A percentile compares a stretch with the other conserved stretches of the same genome.
These are phyloP conservation scores for Antheraea assamensis DNA, from an alignment of 2,888 invertebrate species.

Conservation along the genomic window DNA sequence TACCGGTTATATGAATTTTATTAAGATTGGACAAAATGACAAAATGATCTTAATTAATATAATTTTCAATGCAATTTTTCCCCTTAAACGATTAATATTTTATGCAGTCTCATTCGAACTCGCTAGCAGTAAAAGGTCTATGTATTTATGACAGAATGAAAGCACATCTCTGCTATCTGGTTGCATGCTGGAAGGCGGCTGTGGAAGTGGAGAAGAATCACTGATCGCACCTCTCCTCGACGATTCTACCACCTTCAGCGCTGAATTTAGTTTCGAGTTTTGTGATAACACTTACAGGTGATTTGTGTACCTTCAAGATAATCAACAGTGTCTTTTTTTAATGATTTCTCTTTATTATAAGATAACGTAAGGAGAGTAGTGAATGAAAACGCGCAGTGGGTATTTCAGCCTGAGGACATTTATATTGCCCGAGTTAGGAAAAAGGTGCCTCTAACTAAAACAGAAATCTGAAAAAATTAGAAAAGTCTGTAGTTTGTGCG, in stretches of 20 bases:
- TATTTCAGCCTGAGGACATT: no score
- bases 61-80: no score
- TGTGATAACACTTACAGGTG: slow-evolving; percentile 91
- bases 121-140: no score
- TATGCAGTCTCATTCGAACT: no score
- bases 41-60: no score
- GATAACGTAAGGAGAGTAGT: neutral
- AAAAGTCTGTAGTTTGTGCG: no score
- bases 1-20: no score
- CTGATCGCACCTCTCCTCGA: slow-evolving; percentile 90
- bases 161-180: slow-evolving; percentile 84
- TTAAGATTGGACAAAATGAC: no score
- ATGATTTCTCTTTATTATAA: neutral
- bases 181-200: slow-evolving; percentile 74
- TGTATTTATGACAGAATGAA: slow-evolving; percentile 83
- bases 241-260: slow-evolving; percentile 80
- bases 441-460: no score
- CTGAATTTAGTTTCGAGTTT: slow-evolving; percentile 91
- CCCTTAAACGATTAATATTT: no score
- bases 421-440: no score
- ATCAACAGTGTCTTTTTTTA: neutral
- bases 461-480: no score
- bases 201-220: slow-evolving; percentile 83
- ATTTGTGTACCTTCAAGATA: neutral
- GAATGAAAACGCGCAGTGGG: neutral